Base-by-base conservation (phyloP, 2,113 vertebrate species). In the Penelope pileata region DNA sequence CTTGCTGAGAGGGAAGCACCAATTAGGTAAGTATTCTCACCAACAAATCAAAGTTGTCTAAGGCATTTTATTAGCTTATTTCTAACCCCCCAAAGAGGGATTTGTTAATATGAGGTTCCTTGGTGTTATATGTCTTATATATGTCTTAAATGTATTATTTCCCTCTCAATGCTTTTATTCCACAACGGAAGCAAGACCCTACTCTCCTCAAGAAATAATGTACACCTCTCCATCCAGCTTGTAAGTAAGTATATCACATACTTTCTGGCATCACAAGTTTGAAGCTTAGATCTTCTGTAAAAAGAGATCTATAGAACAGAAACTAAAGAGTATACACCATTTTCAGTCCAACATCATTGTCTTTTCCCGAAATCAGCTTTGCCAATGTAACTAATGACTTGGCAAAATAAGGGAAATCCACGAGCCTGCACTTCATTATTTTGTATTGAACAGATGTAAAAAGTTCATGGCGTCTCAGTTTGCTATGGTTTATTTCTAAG, bases 311-410 rank as follows among this genome's bases (percentile, higher is more conserved):
- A 16, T 62, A 24, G 74, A 72, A 79, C 40, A 73, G 45, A 88
- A 67, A 51, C 40, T 32, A 53, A 22, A 50, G n/a, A 63, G 26
- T 38, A 85, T 94, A 36, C 15, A 74, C 15, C 0, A 21, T 74
- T 86, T 88, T 83, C 54, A 54, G 42, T 81, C 38, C 56, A 83
- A 54, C 0, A 9, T 72, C 63, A 54, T 23, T 77, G 64, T 32
- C 27, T 69, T 66, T 87, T 63, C n/a, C 69, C 64, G 29, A 91
- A 85, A 76, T 42, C 36, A 62, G 13, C 40, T 89, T 94, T 92
- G 67, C 64, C 84, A 93, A 56, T 47, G 18, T 63, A 91, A 64
- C 59, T 88, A 94, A 91, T 72, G 72, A 90, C 76, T 94, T 92
- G 90, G 79, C 85, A 94, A 95, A 96, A 83, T 6, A 67, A 59